Percentiles rank a stretch among this genome's conserved stretches.
Evolutionary conservation across 35 echinoderm and acorn worm species (phyloP).

Genomic region (Ophioderma brevispina): DNA sequence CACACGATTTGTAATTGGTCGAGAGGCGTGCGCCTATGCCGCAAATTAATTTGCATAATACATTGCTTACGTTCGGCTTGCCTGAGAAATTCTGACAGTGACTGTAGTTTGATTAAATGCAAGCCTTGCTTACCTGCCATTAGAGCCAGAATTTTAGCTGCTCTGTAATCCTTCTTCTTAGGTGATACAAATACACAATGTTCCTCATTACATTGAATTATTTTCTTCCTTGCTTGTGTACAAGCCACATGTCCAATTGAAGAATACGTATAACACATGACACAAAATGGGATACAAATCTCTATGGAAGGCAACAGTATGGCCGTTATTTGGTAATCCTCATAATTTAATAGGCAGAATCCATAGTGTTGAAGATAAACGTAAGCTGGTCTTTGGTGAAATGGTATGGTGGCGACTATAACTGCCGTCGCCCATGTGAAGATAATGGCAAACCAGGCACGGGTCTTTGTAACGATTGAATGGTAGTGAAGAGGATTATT

Average conservation of each 20-base stretch:
- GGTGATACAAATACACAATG: constrained; percentile 89
- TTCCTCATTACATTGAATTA: constrained; percentile 80
- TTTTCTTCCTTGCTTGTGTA: constrained; percentile 75
- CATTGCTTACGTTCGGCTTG: too few relatives aligned
- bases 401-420: constrained; percentile 40
- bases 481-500: constrained; percentile 87
- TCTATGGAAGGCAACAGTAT: constrained; percentile 51
- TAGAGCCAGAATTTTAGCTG: constrained; percentile 79
- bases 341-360: constrained; percentile 70
- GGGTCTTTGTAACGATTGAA: constrained; percentile 59
- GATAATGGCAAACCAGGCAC: constrained; percentile 27
- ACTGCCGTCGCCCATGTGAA: constrained; percentile 59
- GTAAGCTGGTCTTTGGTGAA: constrained; percentile 45
- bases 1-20: too few relatives aligned
- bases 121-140: constrained; percentile 77
- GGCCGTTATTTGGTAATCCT: constrained; percentile 19
- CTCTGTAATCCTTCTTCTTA: constrained; percentile 85
- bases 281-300: constrained; percentile 64
- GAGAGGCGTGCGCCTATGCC: too few relatives aligned
- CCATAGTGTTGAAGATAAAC: constrained; percentile 38
- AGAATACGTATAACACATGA: constrained; percentile 78
- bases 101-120: too few relatives aligned
- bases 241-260: constrained; percentile 77
- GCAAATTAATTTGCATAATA: too few relatives aligned
- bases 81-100: too few relatives aligned